These are phyloP conservation scores for Epizoanthus stellaris DNA, from an alignment of 92 coral and sea anemone genomes.

Conservation along the genomic window DNA sequence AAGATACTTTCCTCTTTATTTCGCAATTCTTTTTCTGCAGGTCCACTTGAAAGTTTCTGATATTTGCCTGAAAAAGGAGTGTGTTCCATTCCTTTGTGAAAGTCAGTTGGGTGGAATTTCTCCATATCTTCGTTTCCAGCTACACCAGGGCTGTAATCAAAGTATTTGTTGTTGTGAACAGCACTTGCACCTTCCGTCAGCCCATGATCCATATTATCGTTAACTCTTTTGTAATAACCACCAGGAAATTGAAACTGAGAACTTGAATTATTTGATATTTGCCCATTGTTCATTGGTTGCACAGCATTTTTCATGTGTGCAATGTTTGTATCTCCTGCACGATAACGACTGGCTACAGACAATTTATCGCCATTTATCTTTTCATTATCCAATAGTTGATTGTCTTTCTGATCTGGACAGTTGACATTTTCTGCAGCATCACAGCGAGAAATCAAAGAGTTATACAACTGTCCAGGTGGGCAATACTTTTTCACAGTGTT, in stretches of 20 bases:
- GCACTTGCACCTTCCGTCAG: background rate
- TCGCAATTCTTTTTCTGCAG: background rate
- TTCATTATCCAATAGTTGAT: background rate
- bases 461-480: slow-evolving; percentile 22
- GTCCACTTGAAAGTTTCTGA: background rate
- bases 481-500: slow-evolving; percentile 36
- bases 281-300: background rate
- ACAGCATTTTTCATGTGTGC: background rate
- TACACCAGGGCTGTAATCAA: background rate
- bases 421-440: slow-evolving; percentile 34
- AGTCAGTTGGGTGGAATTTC: background rate
- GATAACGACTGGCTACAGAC: background rate
- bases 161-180: background rate
- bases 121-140: background rate
- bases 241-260: background rate
- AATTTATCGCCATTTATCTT: background rate
- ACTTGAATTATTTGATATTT: background rate
- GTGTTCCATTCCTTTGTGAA: background rate
- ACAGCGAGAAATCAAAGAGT: slow-evolving; percentile 35
- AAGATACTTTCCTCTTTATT: background rate
- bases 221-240: background rate
- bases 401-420: background rate
- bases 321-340: background rate
- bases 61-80: background rate
- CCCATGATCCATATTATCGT: background rate